A percentile compares a stretch with the other conserved stretches of the same genome.
These are phyloP conservation scores for Podarcis muralis DNA, from an alignment of 2,113 vertebrate species.

Conservation along the genomic window DNA sequence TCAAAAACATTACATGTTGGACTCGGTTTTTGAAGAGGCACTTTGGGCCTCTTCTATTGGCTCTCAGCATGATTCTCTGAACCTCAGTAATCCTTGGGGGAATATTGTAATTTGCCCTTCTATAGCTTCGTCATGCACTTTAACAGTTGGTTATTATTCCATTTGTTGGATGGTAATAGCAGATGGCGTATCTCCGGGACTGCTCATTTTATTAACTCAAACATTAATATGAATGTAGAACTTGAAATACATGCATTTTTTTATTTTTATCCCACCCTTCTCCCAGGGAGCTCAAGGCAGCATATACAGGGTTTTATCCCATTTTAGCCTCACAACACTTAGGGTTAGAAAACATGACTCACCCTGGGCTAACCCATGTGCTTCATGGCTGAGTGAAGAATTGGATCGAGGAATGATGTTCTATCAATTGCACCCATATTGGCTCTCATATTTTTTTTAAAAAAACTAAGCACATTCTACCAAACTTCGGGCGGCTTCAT, in stretches of 20 bases:
- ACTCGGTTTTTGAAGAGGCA: conserved; percentile 28
- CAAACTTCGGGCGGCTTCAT: background rate
- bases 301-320: no score
- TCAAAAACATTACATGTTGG: conserved; percentile 7
- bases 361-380: no score
- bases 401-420: background rate
- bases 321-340: background rate
- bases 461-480: background rate
- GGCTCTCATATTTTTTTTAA: background rate
- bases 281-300: background rate
- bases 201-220: background rate
- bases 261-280: background rate
- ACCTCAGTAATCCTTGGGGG: background rate
- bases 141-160: conserved; percentile 23
- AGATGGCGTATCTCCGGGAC: background rate
- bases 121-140: background rate
- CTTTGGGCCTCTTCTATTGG: conserved; percentile 26
- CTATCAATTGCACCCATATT: background rate
- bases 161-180: conserved; percentile 13
- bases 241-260: background rate
- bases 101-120: conserved; percentile 17
- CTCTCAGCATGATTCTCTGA: conserved; percentile 17
- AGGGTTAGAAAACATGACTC: background rate
- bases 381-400: background rate
- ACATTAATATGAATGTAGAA: background rate